Percentiles rank a stretch among this genome's conserved stretches.
These are phyloP conservation scores for Anguilla anguilla DNA, from an alignment of 2,797 vertebrate species.

Conservation along the genomic window DNA sequence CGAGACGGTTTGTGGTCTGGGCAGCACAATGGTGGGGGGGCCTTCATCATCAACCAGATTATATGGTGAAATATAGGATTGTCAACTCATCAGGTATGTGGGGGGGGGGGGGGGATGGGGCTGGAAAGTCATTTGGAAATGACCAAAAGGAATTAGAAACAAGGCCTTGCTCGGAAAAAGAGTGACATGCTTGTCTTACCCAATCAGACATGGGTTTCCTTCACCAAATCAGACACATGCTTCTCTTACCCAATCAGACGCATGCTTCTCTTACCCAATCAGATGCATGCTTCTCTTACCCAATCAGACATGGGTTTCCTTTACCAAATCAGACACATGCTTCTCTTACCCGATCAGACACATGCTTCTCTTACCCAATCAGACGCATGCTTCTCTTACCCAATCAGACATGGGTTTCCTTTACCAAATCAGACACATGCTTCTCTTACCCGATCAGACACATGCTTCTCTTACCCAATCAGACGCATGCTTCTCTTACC, in stretches of 20 bases:
- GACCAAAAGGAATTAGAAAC: neutral
- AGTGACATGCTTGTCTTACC: neutral
- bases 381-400: neutral
- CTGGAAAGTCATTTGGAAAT: neutral
- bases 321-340: neutral
- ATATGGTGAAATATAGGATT: neutral
- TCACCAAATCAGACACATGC: neutral
- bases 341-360: neutral
- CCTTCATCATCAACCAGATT: neutral
- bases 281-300: neutral
- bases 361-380: too few relatives aligned
- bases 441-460: neutral
- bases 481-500: neutral
- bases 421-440: neutral
- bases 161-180: neutral
- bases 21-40: neutral
- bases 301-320: too few relatives aligned
- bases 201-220: neutral
- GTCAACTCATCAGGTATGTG: neutral
- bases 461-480: too few relatives aligned
- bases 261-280: neutral
- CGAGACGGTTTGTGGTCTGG: conserved; percentile 15
- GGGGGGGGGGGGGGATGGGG: neutral
- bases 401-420: neutral
- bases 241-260: neutral